Evolutionary conservation across 1,140 invertebrate species (phyloP).

Genomic region (Musca vetustissima): DNA sequence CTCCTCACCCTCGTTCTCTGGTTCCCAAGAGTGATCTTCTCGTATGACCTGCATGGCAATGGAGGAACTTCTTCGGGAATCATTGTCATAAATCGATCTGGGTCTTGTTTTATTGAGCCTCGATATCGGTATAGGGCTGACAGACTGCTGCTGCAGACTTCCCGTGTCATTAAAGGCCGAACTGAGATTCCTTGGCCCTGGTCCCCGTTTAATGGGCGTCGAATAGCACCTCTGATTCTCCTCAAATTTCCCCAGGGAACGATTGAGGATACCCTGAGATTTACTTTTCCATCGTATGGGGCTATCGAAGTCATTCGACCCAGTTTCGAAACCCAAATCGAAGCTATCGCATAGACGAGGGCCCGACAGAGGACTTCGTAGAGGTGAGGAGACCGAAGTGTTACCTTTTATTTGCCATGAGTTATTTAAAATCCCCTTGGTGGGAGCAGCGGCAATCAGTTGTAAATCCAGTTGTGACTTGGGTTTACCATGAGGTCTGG

Average conservation of each 20-base stretch:
- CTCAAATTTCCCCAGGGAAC: too few relatives aligned
- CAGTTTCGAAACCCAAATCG: conserved; percentile 51
- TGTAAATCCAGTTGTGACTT: conserved; percentile 15
- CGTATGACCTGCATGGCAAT: conserved; percentile 50
- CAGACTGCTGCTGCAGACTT: conserved; percentile 36
- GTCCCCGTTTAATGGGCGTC: conserved; percentile 37
- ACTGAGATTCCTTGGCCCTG: too few relatives aligned
- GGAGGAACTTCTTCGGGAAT: conserved; percentile 40
- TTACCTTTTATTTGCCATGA: conserved; percentile 25
- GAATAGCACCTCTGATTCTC: conserved; percentile 39
- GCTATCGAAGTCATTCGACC: conserved; percentile 47
- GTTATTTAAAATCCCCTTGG: conserved; percentile 41
- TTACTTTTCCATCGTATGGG: conserved; percentile 30
- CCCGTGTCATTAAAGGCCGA: too few relatives aligned
- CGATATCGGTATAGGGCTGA: conserved; percentile 31
- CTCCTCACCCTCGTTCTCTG: too few relatives aligned
- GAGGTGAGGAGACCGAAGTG: conserved; percentile 31
- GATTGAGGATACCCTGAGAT: background rate
- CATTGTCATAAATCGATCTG: background rate
- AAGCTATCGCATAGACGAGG: conserved; percentile 36
- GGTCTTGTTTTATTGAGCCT: too few relatives aligned
- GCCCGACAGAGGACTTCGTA: too few relatives aligned
- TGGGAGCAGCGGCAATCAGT: conserved; percentile 43
- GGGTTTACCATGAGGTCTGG: too few relatives aligned
- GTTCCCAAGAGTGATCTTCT: conserved; percentile 44